phyloP scores from a whole-genome alignment of 2,113 vertebrate genomes.

The Tragulus kanchil region DNA sequence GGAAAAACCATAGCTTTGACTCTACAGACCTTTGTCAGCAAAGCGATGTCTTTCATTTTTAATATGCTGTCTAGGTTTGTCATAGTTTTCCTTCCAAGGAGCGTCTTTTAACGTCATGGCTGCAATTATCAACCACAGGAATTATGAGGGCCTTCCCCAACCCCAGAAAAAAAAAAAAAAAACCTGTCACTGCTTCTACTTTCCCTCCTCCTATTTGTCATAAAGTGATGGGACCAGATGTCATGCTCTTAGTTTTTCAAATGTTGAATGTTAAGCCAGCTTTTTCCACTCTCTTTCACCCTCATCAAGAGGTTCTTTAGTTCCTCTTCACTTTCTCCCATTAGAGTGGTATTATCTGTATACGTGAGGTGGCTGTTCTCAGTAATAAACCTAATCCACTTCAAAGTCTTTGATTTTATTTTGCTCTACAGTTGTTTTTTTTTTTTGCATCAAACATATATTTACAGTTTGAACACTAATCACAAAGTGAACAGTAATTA shows the following conservation, averaged over 20 bases:
- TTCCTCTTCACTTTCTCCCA: not conserved
- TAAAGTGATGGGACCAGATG: not conserved
- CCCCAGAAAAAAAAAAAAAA: not conserved
- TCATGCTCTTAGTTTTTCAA: not conserved
- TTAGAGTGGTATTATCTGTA: not conserved
- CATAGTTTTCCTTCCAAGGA: not conserved
- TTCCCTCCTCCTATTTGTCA: not conserved
- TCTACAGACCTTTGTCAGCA: not conserved
- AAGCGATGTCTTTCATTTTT: not conserved
- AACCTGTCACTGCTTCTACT: not conserved
- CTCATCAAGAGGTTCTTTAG: not conserved
- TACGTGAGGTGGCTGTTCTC: not conserved
- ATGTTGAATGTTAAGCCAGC: not conserved
- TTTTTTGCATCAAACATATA: not conserved
- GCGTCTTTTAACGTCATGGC: not conserved
- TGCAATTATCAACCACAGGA: not conserved
- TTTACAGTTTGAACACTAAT: constrained; percentile 18
- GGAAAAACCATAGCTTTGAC: not conserved
- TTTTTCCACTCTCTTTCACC: not conserved
- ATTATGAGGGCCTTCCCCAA: not conserved
- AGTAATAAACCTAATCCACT: not conserved
- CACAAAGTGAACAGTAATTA: constrained; percentile 38
- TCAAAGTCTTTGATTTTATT: constrained; percentile 38
- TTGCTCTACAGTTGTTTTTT: not conserved
- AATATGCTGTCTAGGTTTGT: not conserved